Evolutionary conservation across 2,888 invertebrate genomes (phyloP).

Genomic region (Aphrophora alni): DNA sequence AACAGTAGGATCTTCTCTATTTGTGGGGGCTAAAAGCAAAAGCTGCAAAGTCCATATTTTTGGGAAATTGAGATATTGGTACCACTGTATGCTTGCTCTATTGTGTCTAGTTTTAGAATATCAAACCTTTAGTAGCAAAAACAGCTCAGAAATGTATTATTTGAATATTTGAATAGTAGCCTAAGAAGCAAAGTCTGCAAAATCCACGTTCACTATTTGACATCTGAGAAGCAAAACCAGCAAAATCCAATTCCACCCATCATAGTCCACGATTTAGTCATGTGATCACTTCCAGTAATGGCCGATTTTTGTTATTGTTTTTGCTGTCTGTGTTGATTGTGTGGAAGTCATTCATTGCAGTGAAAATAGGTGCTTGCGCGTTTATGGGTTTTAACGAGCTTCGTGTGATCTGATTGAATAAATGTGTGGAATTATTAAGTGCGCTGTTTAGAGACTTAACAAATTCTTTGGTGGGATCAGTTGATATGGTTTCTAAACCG

Average conservation of each 20-base stretch:
- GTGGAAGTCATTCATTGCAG: no score
- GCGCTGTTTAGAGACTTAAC: no score
- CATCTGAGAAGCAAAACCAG: constrained; percentile 23
- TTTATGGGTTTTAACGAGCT: neutral
- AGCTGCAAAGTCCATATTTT: no score
- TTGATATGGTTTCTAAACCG: no score
- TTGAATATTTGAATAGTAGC: constrained; percentile 27
- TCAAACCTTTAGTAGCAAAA: constrained; percentile 14
- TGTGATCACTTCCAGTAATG: constrained; percentile 14
- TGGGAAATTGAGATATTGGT: constrained; percentile 22
- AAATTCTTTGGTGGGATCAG: no score
- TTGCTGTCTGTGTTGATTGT: no score
- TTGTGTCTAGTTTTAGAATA: no score
- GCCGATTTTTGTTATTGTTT: no score
- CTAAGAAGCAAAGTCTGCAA: constrained; percentile 29
- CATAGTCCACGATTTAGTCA: constrained; percentile 20
- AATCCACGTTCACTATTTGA: constrained; percentile 24
- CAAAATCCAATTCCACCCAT: constrained; percentile 34
- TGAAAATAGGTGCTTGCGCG: neutral
- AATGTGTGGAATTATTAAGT: no score
- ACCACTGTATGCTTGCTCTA: constrained; percentile 30
- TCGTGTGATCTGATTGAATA: no score
- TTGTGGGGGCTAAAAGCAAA: no score
- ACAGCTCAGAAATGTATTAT: constrained; percentile 16
- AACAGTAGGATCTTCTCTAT: no score